A percentile compares a stretch with the other conserved stretches of the same genome.
Evolutionary conservation across 2,113 vertebrate genomes (phyloP).

Genomic region (Eptatretus burgeri): DNA sequence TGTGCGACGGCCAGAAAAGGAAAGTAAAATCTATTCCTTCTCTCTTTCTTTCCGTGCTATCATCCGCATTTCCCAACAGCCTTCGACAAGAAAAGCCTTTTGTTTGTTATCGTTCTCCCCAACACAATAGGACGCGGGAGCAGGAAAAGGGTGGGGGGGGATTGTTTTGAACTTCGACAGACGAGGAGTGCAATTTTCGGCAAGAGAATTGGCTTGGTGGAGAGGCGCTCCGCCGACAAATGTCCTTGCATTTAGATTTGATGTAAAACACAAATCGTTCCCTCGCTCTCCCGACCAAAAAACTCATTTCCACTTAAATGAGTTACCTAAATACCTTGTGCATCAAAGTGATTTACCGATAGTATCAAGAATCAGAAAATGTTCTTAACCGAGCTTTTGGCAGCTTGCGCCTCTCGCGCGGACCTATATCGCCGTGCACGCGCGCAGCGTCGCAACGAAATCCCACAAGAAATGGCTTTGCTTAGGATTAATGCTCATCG

Average conservation of each 20-base stretch:
- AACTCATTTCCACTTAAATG: slow-evolving; percentile 7
- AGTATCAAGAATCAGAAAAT: not conserved
- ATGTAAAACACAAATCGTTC: slow-evolving; percentile 6
- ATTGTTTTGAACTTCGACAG: too few relatives aligned
- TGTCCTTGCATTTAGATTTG: not conserved
- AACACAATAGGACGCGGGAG: not conserved
- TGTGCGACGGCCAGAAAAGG: not conserved
- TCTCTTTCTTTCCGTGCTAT: too few relatives aligned
- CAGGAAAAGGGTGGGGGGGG: too few relatives aligned
- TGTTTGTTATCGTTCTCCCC: not conserved
- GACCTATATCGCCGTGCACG: too few relatives aligned
- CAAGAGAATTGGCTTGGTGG: not conserved
- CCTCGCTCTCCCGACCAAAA: not conserved
- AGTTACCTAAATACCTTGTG: slow-evolving; percentile 5
- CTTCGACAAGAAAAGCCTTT: not conserved
- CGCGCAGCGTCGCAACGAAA: too few relatives aligned
- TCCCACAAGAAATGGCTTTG: too few relatives aligned
- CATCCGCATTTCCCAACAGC: not conserved
- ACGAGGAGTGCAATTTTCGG: not conserved
- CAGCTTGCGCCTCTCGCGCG: too few relatives aligned
- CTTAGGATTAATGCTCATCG: too few relatives aligned
- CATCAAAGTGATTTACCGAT: slow-evolving; percentile 7
- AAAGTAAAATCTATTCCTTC: slow-evolving; percentile 1
- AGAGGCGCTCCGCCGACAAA: not conserved
- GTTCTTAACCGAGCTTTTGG: not conserved